Conservation (phyloP, 1,140 invertebrate genomes). For the Trypoxylus dichotomus region DNA sequence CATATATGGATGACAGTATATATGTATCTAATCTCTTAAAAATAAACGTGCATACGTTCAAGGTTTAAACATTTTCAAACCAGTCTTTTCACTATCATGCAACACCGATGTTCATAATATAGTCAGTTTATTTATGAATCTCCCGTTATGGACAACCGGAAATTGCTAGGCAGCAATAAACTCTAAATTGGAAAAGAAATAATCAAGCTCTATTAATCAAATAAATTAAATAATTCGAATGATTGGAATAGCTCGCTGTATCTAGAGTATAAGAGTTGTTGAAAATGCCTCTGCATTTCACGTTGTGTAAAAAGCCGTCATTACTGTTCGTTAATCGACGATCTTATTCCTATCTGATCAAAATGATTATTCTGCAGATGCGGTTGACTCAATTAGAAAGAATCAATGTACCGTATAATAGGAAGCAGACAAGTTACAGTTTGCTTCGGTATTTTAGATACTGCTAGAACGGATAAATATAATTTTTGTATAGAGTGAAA, state of each 20-base stretch:
- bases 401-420: background rate
- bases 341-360: background rate
- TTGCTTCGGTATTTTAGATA: too few species aligned
- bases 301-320: background rate
- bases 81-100: background rate
- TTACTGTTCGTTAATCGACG: background rate
- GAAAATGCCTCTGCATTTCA: background rate
- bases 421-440: background rate
- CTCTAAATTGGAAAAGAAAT: background rate
- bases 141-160: background rate
- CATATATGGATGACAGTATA: too few species aligned
- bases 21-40: too few species aligned
- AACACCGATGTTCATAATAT: too few species aligned
- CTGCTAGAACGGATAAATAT: too few species aligned
- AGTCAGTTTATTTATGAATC: too few species aligned
- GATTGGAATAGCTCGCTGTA: background rate
- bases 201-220: background rate
- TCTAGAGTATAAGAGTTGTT: background rate
- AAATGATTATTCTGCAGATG: background rate
- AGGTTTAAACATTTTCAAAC: background rate
- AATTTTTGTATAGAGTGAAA: too few species aligned
- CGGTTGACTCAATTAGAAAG: conserved; percentile 1
- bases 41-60: too few species aligned
- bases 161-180: background rate
- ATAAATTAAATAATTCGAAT: background rate